A percentile compares a stretch with the other conserved stretches of the same genome.
Evolutionary conservation across 2,888 invertebrate genomes (phyloP).

Genomic region (Drosophila fulvimacula): DNA sequence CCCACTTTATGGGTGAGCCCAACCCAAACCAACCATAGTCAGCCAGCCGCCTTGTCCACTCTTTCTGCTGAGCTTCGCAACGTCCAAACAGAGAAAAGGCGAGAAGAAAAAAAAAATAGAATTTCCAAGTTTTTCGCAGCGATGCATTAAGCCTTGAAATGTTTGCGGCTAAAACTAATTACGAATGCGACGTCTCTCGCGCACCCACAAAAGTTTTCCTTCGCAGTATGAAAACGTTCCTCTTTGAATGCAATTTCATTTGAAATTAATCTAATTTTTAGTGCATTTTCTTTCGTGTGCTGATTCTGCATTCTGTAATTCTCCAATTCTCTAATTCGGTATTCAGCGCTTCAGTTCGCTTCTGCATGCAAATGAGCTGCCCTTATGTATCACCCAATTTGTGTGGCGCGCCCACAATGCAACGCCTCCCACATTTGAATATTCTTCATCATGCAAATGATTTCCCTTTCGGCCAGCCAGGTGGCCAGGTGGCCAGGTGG

Average conservation of each 20-base stretch:
- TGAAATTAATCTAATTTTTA: conserved; percentile 77
- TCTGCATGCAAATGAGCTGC: conserved; percentile 69
- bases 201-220: conserved; percentile 15
- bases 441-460: conserved; percentile 62
- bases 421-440: conserved; percentile 23
- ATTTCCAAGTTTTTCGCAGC: conserved; percentile 48
- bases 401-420: conserved; percentile 25
- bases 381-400: conserved; percentile 23
- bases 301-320: conserved; percentile 69
- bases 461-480: conserved; percentile 43
- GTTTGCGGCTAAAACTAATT: conserved; percentile 76
- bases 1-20: background rate
- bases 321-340: conserved; percentile 20
- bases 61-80: conserved; percentile 62
- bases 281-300: conserved; percentile 55
- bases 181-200: conserved; percentile 55
- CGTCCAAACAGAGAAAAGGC: background rate
- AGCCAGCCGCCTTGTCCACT: conserved; percentile 40
- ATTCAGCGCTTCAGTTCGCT: conserved; percentile 28
- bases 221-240: conserved; percentile 44
- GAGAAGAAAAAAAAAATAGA: conserved; percentile 6
- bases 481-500: conserved; percentile 54
- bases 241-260: conserved; percentile 65
- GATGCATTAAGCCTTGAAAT: conserved; percentile 68
- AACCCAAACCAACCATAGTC: background rate